Conservation (phyloP, 2,797 vertebrate species). For the Danio tinwini region DNA sequence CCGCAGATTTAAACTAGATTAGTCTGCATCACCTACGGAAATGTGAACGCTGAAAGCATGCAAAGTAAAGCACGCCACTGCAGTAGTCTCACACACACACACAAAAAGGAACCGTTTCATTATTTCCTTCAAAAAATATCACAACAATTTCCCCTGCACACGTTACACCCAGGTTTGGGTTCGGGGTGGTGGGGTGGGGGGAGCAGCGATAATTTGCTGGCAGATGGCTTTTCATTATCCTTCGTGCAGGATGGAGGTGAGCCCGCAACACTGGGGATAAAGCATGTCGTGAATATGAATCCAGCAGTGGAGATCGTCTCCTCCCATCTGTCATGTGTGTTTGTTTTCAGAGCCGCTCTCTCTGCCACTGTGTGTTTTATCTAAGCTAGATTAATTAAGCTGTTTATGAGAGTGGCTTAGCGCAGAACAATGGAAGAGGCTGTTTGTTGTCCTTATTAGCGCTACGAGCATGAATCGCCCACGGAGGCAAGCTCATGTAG, state of each 20-base stretch:
- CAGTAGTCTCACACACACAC: not conserved
- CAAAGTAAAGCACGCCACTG: not conserved
- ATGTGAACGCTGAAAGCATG: not conserved
- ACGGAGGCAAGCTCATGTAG: not conserved
- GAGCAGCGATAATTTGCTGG: conserved; percentile 34
- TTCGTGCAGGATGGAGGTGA: conserved; percentile 46
- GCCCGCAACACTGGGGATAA: conserved; percentile 40
- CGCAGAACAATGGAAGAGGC: conserved; percentile 41
- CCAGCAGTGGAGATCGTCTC: conserved; percentile 39
- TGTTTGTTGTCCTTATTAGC: conserved; percentile 35
- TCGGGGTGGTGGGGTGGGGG: not conserved
- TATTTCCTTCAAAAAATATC: conserved; percentile 13
- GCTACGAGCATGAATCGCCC: conserved; percentile 11
- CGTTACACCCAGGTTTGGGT: not conserved
- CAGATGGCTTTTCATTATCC: conserved; percentile 62
- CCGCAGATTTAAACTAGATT: conserved; percentile 3
- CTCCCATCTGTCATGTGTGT: conserved; percentile 53
- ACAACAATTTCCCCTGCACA: conserved; percentile 10
- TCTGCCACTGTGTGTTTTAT: conserved; percentile 38
- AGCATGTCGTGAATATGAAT: conserved; percentile 51
- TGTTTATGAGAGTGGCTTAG: conserved; percentile 34
- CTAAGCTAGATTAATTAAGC: conserved; percentile 37
- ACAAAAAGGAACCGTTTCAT: not conserved
- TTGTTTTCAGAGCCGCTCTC: conserved; percentile 36
- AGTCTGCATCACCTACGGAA: not conserved